These are phyloP conservation scores for Jaculus jaculus DNA, from an alignment of 2,113 vertebrate genomes.

Conservation along the genomic window DNA sequence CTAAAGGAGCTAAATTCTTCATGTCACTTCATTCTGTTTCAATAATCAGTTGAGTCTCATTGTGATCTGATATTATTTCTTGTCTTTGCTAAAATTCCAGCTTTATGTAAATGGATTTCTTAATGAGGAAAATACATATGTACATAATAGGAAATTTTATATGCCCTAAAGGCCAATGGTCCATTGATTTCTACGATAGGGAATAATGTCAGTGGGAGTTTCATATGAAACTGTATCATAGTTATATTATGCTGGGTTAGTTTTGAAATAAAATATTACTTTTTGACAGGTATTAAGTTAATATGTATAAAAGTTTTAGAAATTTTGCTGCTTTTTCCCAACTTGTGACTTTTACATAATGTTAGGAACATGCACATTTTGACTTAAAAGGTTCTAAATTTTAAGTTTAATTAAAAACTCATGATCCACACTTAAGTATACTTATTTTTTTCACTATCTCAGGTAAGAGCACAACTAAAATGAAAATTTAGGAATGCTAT, in stretches of 20 bases:
- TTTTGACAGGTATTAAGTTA: conserved; percentile 36
- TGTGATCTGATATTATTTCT: neutral
- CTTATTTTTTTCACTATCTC: conserved; percentile 44
- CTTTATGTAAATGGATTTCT: neutral
- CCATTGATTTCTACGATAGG: neutral
- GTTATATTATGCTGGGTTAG: neutral
- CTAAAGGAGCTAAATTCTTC: neutral
- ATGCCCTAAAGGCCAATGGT: neutral
- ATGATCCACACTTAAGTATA: neutral
- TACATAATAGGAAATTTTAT: conserved; percentile 6
- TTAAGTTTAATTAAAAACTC: conserved; percentile 51
- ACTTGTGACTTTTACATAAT: conserved; percentile 23
- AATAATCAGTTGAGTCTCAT: neutral
- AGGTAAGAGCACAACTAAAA: conserved; percentile 11
- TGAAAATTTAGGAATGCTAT: conserved; percentile 29
- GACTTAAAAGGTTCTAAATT: neutral
- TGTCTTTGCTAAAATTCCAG: neutral
- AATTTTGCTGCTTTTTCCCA: neutral
- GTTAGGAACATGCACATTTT: conserved; percentile 23
- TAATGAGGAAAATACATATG: neutral
- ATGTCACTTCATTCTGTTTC: neutral
- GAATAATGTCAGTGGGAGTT: neutral
- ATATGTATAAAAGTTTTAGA: conserved; percentile 18
- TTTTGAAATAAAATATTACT: conserved; percentile 45
- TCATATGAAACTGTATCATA: neutral